Evolutionary conservation across 2,113 vertebrate species (phyloP).

Genomic region (Elephantulus edwardii): DNA sequence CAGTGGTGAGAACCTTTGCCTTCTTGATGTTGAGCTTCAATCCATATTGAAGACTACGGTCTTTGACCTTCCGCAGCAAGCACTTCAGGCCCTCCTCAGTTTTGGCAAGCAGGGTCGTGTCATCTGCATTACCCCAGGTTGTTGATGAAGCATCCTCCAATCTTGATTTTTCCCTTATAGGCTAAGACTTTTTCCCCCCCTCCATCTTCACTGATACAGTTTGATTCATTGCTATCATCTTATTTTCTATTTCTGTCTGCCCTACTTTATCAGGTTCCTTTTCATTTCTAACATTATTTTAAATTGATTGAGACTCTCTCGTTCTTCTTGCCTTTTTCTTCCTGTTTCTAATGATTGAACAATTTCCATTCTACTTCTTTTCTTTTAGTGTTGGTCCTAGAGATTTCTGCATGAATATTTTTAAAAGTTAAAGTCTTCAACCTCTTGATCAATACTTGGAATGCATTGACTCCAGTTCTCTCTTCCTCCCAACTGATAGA

Average conservation of each 20-base stretch:
- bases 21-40: too few relatives aligned
- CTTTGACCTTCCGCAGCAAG: too few relatives aligned
- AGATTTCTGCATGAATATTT: constrained; percentile 55
- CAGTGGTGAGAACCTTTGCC: too few relatives aligned
- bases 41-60: too few relatives aligned
- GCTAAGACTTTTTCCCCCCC: not conserved
- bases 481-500: not conserved
- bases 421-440: constrained; percentile 28
- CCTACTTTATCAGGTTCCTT: not conserved
- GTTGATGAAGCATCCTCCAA: too few relatives aligned
- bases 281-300: not conserved
- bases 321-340: not conserved
- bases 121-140: too few relatives aligned
- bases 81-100: too few relatives aligned
- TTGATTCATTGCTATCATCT: not conserved
- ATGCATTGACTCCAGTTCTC: not conserved
- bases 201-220: not conserved
- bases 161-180: not conserved
- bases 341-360: not conserved
- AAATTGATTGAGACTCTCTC: not conserved
- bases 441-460: constrained; percentile 31
- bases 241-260: not conserved
- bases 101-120: too few relatives aligned
- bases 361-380: not conserved
- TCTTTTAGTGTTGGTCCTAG: constrained; percentile 8